phyloP scores from a whole-genome alignment of 1,140 invertebrate genomes.

The Colletes gigas region DNA sequence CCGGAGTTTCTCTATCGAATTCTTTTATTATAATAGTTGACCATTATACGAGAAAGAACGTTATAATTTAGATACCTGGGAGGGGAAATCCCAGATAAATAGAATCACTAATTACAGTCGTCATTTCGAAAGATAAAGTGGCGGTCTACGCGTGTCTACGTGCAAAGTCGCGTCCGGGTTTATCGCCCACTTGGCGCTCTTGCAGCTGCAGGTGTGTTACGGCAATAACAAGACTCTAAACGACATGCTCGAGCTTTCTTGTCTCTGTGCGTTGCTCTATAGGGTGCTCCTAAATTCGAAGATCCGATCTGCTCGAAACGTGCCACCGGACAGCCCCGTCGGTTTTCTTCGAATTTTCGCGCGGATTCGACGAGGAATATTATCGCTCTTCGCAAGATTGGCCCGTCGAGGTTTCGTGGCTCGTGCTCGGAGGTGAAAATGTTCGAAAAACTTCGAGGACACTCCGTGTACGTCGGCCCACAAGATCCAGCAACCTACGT shows the following conservation, averaged over 20 bases:
- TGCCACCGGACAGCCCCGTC: background rate
- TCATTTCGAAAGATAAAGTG: constrained; percentile 18
- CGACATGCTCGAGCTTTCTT: constrained; percentile 46
- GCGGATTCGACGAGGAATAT: background rate
- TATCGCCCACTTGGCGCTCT: constrained; percentile 57
- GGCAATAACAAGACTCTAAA: constrained; percentile 26
- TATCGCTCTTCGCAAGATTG: no score
- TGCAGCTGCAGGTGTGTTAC: constrained; percentile 56
- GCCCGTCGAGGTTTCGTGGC: no score
- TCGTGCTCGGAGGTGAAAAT: background rate
- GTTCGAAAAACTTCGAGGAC: background rate
- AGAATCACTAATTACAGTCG: constrained; percentile 1
- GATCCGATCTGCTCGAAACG: background rate
- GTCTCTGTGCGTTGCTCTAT: constrained; percentile 25
- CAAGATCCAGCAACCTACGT: constrained; percentile 49
- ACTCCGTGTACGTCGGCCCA: constrained; percentile 41
- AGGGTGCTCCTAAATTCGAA: constrained; percentile 33
- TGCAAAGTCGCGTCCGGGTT: constrained; percentile 46
- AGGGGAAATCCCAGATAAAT: no score
- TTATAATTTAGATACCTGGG: no score
- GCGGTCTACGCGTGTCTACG: constrained; percentile 13
- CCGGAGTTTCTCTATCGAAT: background rate
- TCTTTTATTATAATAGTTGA: background rate
- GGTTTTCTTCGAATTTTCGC: no score
- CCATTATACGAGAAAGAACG: no score